Percentiles rank a stretch among this genome's conserved stretches.
phyloP scores from a whole-genome alignment of 2,888 invertebrate genomes.

The Lepidochrysops patricia region DNA sequence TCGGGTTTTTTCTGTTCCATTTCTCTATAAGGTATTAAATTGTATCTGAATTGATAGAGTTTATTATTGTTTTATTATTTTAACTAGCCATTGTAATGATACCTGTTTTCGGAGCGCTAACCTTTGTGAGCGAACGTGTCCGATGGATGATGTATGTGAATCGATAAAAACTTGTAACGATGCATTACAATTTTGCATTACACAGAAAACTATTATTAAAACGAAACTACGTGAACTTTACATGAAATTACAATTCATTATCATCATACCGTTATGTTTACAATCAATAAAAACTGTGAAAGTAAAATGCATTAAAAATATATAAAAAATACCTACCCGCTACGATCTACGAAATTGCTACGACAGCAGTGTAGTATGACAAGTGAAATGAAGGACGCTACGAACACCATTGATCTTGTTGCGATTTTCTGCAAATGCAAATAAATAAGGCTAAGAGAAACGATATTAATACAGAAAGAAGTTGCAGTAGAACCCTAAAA shows the following conservation, averaged over 20 bases:
- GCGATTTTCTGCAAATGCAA: too few relatives aligned
- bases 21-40: conserved; percentile 65
- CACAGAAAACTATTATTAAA: neutral
- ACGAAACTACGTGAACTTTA: neutral
- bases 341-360: neutral
- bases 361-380: neutral
- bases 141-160: conserved; percentile 12
- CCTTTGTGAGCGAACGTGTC: conserved; percentile 7
- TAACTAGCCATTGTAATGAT: conserved; percentile 18
- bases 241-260: neutral
- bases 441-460: too few relatives aligned
- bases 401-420: too few relatives aligned
- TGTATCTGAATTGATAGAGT: conserved; percentile 52
- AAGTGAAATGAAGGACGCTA: neutral
- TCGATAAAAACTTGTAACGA: conserved; percentile 1
- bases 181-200: neutral
- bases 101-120: conserved; percentile 13
- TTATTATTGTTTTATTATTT: conserved; percentile 19
- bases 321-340: too few relatives aligned
- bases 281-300: neutral
- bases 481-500: neutral
- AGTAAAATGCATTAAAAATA: too few relatives aligned
- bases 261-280: neutral
- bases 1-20: conserved; percentile 58
- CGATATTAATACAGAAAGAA: too few relatives aligned